Percentiles rank a stretch among this genome's conserved stretches.
Conservation (phyloP, 2,113 vertebrate genomes). For the Triplophysa siluroides region DNA sequence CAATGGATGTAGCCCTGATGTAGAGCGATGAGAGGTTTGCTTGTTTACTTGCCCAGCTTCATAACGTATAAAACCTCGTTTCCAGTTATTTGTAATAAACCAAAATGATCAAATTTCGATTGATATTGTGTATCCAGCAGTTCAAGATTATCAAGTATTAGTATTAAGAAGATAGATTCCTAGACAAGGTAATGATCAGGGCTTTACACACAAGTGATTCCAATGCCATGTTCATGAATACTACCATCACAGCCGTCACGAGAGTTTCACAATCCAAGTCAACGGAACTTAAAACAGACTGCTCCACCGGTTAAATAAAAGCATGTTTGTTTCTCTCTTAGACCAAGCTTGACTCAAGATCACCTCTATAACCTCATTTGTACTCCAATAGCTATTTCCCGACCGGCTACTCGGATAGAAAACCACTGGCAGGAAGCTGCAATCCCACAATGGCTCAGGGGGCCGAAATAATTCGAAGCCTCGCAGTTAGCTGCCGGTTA, state of each 20-base stretch:
- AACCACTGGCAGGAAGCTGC: slow-evolving; percentile 4
- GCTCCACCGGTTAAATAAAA: slow-evolving; percentile 21
- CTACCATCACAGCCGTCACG: not conserved
- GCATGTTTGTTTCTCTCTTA: not conserved
- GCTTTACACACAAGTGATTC: not conserved
- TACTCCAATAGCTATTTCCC: slow-evolving; percentile 6
- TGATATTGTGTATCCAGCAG: no score
- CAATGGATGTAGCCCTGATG: not conserved
- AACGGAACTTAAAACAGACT: not conserved
- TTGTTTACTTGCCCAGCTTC: slow-evolving; percentile 15
- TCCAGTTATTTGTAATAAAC: no score
- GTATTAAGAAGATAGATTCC: no score
- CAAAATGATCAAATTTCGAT: no score
- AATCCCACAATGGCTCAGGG: not conserved
- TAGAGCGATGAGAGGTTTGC: slow-evolving; percentile 10
- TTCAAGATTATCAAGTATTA: no score
- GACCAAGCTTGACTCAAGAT: not conserved
- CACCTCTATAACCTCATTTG: slow-evolving; percentile 20
- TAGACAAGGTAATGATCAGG: no score
- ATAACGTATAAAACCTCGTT: not conserved
- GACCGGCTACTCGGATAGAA: not conserved
- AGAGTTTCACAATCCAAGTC: not conserved
- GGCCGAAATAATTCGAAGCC: not conserved
- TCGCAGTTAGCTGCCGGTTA: not conserved
- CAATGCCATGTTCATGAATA: not conserved